phyloP scores from a whole-genome alignment of 2,888 invertebrate genomes.

The Aethes cnicana region DNA sequence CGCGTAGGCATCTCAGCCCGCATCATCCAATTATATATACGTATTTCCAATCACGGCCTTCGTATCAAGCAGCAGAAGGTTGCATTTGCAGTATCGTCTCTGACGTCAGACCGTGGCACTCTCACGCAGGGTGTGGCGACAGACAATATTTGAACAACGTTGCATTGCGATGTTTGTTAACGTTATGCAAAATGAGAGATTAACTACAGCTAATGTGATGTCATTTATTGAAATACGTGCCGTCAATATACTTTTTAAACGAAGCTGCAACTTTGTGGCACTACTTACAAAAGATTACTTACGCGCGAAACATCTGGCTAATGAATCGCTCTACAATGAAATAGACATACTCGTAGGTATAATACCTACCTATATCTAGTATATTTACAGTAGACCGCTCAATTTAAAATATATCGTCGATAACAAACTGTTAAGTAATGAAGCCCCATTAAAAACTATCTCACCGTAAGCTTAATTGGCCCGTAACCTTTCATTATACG shows the following conservation, averaged over 20 bases:
- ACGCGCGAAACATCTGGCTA: no score
- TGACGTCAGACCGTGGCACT: slow-evolving; percentile 3
- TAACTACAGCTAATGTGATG: not conserved
- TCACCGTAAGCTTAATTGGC: slow-evolving; percentile 25
- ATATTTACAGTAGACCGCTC: not conserved
- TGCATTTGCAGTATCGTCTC: no score
- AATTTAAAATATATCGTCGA: not conserved
- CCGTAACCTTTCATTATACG: slow-evolving; percentile 28
- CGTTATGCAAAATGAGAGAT: not conserved
- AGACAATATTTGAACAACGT: slow-evolving; percentile 1
- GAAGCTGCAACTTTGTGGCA: no score
- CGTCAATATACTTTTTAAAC: no score
- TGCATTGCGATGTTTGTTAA: not conserved
- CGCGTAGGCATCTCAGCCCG: no score
- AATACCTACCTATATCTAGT: not conserved
- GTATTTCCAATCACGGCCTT: no score
- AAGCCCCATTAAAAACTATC: slow-evolving; percentile 18
- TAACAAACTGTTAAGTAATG: slow-evolving; percentile 9
- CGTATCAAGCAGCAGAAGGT: no score
- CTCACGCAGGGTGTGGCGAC: slow-evolving; percentile 8
- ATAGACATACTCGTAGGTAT: not conserved
- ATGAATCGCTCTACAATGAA: no score
- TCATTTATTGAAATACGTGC: not conserved
- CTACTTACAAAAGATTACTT: no score
- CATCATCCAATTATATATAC: no score